These are phyloP conservation scores for Hartigia nigra DNA, from an alignment of 2,888 invertebrate genomes.

Conservation along the genomic window DNA sequence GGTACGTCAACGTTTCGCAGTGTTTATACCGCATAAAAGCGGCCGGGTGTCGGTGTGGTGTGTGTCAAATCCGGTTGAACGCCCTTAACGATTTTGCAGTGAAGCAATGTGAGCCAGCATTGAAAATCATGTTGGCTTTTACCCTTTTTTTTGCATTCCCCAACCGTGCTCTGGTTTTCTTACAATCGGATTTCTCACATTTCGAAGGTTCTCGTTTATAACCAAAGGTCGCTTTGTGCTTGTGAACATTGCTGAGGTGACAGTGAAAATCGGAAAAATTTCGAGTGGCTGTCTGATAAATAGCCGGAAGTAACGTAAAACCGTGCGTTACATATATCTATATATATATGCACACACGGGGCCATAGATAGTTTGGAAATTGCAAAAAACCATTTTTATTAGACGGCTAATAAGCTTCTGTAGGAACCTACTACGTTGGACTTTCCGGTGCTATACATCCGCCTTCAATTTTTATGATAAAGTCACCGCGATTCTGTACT, in stretches of 20 bases:
- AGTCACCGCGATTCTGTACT: constrained; percentile 13
- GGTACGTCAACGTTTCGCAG: constrained; percentile 73
- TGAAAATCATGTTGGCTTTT: constrained; percentile 65
- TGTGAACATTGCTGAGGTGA: constrained; percentile 43
- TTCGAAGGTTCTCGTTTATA: neutral
- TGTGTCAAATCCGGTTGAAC: constrained; percentile 62
- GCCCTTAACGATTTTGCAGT: constrained; percentile 72
- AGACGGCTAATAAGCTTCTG: neutral
- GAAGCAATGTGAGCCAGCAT: constrained; percentile 76
- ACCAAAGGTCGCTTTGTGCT: constrained; percentile 26
- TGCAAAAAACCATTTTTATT: constrained; percentile 31
- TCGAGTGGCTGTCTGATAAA: constrained; percentile 48
- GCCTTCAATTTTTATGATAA: constrained; percentile 7
- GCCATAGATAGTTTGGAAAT: constrained; percentile 52
- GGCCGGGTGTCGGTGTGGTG: constrained; percentile 39
- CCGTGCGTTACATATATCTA: constrained; percentile 40
- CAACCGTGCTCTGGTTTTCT: constrained; percentile 31
- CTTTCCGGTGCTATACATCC: constrained; percentile 2
- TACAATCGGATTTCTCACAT: constrained; percentile 21
- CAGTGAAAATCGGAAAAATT: constrained; percentile 48
- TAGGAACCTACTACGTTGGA: neutral
- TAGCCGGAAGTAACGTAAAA: constrained; percentile 67
- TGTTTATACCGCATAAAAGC: constrained; percentile 35
- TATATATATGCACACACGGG: constrained; percentile 21
- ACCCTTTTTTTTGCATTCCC: constrained; percentile 32